Evolutionary conservation across 2,797 vertebrate species (phyloP), one percentile per base, ranked within the genome.

Genomic region (Gymnoscopelus braueri): DNA sequence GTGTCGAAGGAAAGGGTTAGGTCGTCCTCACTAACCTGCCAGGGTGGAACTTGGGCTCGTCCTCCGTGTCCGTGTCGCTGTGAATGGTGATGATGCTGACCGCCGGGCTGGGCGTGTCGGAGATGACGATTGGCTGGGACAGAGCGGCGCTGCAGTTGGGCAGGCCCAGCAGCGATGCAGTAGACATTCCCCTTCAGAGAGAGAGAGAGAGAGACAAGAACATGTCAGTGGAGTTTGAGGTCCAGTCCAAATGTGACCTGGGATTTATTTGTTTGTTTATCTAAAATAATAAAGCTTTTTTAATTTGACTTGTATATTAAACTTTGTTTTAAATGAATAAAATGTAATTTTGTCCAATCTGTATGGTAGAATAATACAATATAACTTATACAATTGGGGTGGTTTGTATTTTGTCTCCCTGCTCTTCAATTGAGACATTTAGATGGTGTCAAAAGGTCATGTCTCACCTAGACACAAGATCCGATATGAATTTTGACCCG

Each of bases 81-180:
- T 97, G 96, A 80, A 99, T 99, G 56, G 98, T 99, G 87, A 99
- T 99, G 89, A 99, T 96, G 71, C 98, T 99, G 89, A 98, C 95
- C 0, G 98, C 95, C 0, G 98, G 98, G 88, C 98, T 99, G 0
- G 98, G 98, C 3, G 98, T 99, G 90, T 99, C 98, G 0, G 97
- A 97, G 92, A 99, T 99, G 60, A 99, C 78, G 63, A 99, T 99
- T 61, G 98, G 97, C 92, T 99, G 98, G 0, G 95, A 93, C 63
- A 95, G 62, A 0, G 91, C 82, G 59, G 93, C 82, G 1, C 87
- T 95, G 83, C 92, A 94, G 62, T 90, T 92, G 35, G 95, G 91
- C 0, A 93, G 84, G 35, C 91, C 91, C 53, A 96, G 93, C 12
- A 96, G 83, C 26, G 83, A 90, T 88, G 95, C 68, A 85, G 90